These are phyloP conservation scores for Scartelaos histophorus DNA, from an alignment of 2,113 vertebrate genomes.

Conservation along the genomic window DNA sequence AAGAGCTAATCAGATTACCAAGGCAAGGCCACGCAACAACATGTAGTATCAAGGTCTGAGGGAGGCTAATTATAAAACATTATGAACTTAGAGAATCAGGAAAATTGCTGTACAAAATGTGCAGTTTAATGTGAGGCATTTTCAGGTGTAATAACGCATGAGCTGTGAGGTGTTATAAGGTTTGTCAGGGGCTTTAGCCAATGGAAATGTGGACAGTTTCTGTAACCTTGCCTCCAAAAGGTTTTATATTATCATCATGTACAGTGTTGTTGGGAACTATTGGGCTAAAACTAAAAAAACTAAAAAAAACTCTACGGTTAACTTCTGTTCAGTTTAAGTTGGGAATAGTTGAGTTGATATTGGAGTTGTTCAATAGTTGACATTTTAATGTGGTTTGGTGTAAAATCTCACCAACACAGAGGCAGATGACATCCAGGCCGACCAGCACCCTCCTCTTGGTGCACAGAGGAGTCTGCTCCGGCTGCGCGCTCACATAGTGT, in stretches of 20 bases:
- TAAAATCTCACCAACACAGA: conserved; percentile 75
- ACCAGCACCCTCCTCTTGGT: conserved; percentile 79
- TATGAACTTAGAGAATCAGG: neutral
- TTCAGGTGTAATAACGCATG: neutral
- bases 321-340: neutral
- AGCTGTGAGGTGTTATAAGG: neutral
- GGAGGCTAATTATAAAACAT: neutral
- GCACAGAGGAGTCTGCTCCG: conserved; percentile 57
- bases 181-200: no score
- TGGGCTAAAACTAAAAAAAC: no score
- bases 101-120: neutral
- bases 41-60: neutral
- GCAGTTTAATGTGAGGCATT: neutral
- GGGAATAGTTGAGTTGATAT: neutral
- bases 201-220: neutral
- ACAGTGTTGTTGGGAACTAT: no score
- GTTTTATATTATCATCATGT: no score
- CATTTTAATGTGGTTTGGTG: neutral
- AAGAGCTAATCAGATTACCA: conserved; percentile 3
- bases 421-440: conserved; percentile 77
- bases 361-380: neutral
- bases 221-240: neutral
- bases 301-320: no score
- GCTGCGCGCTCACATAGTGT: conserved; percentile 47
- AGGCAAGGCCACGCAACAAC: neutral